Evolutionary conservation across 2,888 invertebrate species (phyloP).

Genomic region (Seladonia tumulorum): DNA sequence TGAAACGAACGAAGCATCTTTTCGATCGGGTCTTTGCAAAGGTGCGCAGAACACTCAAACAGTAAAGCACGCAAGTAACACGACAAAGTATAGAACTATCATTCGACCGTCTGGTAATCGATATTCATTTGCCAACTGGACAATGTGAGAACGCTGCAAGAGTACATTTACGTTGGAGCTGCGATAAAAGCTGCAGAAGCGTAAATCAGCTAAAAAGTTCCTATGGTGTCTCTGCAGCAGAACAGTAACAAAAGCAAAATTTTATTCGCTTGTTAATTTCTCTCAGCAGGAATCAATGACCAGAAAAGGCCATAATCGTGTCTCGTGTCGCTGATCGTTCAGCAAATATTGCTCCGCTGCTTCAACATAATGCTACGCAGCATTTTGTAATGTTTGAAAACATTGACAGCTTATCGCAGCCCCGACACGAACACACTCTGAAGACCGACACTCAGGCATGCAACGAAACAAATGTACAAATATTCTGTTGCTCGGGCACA

Average conservation of each 20-base stretch:
- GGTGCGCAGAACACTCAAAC: background rate
- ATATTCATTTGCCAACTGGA: background rate
- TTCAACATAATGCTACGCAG: too few species aligned
- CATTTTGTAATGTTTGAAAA: background rate
- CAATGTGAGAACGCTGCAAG: background rate
- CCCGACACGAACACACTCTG: constrained; percentile 14
- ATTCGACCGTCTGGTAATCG: background rate
- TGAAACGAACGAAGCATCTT: background rate
- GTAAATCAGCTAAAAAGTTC: background rate
- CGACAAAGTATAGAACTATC: background rate
- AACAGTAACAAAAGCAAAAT: too few species aligned
- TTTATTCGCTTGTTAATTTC: background rate
- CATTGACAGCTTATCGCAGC: background rate
- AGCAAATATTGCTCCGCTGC: too few species aligned
- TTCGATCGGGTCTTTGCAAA: background rate
- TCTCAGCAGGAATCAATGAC: background rate
- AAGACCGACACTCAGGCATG: constrained; percentile 31
- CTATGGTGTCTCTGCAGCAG: background rate
- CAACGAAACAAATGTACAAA: constrained; percentile 33
- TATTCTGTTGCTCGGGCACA: constrained; percentile 8
- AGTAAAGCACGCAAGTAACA: background rate
- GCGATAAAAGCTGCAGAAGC: background rate
- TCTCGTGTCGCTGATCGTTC: too few species aligned
- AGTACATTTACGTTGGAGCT: background rate
- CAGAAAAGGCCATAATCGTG: background rate